Percentiles rank a stretch among this genome's conserved stretches.
Conservation (phyloP, 2,888 invertebrate species). For the Pheosia gnoma region DNA sequence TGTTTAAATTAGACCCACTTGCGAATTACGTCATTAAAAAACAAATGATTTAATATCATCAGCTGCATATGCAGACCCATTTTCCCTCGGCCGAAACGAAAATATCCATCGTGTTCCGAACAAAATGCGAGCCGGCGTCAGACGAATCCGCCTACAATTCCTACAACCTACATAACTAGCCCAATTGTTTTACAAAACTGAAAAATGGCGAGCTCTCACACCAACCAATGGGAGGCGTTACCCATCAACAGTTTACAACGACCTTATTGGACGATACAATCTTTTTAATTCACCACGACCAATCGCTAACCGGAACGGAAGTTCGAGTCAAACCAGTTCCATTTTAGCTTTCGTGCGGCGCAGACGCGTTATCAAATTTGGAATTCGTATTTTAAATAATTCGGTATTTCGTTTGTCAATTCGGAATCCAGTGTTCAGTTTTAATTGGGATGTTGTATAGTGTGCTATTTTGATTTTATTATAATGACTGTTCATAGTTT, state of each 20-base stretch:
- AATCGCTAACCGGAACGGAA: slow-evolving; percentile 66
- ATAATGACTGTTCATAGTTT: slow-evolving; percentile 35
- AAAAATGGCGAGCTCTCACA: slow-evolving; percentile 76
- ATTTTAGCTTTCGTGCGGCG: slow-evolving; percentile 64
- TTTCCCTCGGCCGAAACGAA: slow-evolving; percentile 51
- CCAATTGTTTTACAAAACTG: slow-evolving; percentile 75
- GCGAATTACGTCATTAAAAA: slow-evolving; percentile 44
- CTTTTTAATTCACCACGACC: slow-evolving; percentile 56
- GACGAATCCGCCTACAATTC: slow-evolving; percentile 75
- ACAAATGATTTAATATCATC: slow-evolving; percentile 64
- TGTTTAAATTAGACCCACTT: slow-evolving; percentile 35
- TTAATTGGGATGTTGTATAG: slow-evolving; percentile 30
- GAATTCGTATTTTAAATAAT: slow-evolving; percentile 49
- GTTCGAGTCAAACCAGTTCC: slow-evolving; percentile 78
- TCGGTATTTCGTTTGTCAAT: slow-evolving; percentile 32
- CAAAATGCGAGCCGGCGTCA: slow-evolving; percentile 52
- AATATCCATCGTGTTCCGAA: slow-evolving; percentile 55
- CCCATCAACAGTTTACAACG: slow-evolving; percentile 46
- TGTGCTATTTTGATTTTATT: slow-evolving; percentile 25
- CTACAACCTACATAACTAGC: slow-evolving; percentile 78
- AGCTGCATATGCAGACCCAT: slow-evolving; percentile 53
- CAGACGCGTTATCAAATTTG: slow-evolving; percentile 63
- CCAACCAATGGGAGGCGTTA: slow-evolving; percentile 77
- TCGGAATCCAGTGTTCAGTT: slow-evolving; percentile 46
- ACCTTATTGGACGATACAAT: slow-evolving; percentile 60